phyloP scores from a whole-genome alignment of 2,888 invertebrate species.

The Eupithecia pulchellata region DNA sequence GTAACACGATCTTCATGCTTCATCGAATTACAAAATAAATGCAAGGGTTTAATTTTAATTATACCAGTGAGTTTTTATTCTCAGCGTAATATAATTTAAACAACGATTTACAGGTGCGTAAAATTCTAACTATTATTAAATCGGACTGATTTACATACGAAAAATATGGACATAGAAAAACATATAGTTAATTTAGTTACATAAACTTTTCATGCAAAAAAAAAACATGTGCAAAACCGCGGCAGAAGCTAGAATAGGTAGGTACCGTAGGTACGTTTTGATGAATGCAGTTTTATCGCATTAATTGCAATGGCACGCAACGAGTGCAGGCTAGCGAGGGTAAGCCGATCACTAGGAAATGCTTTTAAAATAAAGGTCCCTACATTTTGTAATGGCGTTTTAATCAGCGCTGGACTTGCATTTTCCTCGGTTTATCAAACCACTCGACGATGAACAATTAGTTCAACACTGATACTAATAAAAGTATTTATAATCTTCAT shows the following conservation, averaged over 20 bases:
- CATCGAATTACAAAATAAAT: neutral
- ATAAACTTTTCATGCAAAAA: too few species aligned
- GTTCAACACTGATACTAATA: too few species aligned
- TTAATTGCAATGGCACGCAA: neutral
- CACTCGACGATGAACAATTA: neutral
- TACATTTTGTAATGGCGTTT: neutral
- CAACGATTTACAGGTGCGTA: neutral
- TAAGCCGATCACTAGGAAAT: constrained; percentile 9
- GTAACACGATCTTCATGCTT: neutral
- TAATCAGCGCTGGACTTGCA: neutral
- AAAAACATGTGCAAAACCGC: too few species aligned
- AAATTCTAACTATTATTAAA: too few species aligned
- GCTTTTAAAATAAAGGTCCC: neutral
- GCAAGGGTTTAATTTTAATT: neutral
- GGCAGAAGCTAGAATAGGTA: too few species aligned
- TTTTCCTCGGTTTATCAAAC: neutral
- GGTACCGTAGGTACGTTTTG: too few species aligned
- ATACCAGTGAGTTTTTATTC: neutral
- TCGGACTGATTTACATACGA: too few species aligned
- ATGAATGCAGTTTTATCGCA: neutral
- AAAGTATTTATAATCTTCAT: too few species aligned
- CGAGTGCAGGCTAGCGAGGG: neutral
- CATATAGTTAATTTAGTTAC: too few species aligned
- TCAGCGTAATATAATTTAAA: neutral
- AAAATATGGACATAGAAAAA: too few species aligned